Evolutionary conservation across 2,888 invertebrate genomes (phyloP), one percentile per base, ranked within the genome.

Genomic region (Stenolophus ochropezus): DNA sequence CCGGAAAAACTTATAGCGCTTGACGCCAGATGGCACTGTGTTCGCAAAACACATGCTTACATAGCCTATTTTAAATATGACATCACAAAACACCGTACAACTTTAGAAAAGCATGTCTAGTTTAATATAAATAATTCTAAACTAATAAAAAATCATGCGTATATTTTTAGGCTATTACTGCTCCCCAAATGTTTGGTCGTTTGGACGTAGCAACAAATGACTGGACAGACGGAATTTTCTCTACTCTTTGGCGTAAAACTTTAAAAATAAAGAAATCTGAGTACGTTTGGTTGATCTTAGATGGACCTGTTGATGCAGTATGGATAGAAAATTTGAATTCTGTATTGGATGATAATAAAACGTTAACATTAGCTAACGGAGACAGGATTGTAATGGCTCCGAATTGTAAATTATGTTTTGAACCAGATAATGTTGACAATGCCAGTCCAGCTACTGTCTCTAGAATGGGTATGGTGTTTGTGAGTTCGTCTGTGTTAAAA

Each of bases 271-370:
- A 95, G 85, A 94, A 94, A 87, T 89, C 90, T 1, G 94, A 95
- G 83, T 92, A 91, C 81, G 91, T 93, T 51, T 95, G 95, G 92
- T 89, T 94, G 61, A 91, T 94, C 11, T 86, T 94, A 82, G 97
- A 97, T 88, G 97, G 97, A 0, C 97, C 97, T 0, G 97, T 97
- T 0, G 98, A 98, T 91, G 98, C 98, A 0, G 98, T 98, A 97
- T 98, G 98, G 98, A 98, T 98, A 86, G 98, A 98, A 89, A 97
- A 97, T 33, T 91, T 98, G 25, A 98, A 98, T 87, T 98, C 98
- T 1, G 94, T 98, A 16, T 98, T 98, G 98, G 98, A 98, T 88
- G 98, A 98, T 87, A 98, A 98, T 89, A 98, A 98, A 91, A 96
- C 97, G 3, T 88, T 98, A 83, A 98, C 98, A 0, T 89, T 98